phyloP scores from a whole-genome alignment of 2,888 invertebrate genomes.

The Nebria brevicollis region DNA sequence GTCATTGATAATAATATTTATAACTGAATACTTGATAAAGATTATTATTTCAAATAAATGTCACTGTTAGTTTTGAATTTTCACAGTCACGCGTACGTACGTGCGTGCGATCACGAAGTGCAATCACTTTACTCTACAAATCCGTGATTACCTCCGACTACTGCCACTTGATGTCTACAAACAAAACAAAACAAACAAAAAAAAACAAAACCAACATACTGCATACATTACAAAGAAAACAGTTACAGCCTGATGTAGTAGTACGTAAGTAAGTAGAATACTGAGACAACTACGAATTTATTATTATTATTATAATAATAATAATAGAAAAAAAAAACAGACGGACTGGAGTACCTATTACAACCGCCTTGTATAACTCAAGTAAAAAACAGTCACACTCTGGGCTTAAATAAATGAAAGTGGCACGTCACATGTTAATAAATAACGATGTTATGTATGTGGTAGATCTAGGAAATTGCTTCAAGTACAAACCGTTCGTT shows the following conservation, averaged over 20 bases:
- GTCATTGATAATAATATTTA: not conserved
- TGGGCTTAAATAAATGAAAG: constrained; percentile 52
- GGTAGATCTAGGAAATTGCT: constrained; percentile 68
- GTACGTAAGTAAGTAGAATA: not conserved
- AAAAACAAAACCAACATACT: constrained; percentile 8
- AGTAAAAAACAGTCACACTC: constrained; percentile 17
- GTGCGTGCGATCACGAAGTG: constrained; percentile 21
- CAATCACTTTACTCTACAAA: constrained; percentile 28
- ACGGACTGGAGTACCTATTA: constrained; percentile 21
- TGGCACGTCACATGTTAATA: constrained; percentile 49
- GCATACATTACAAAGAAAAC: constrained; percentile 6
- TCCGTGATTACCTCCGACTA: constrained; percentile 38
- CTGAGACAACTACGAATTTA: not conserved
- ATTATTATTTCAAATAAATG: constrained; percentile 9
- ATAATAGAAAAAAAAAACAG: constrained; percentile 10
- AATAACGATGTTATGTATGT: constrained; percentile 48
- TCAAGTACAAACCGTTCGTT: constrained; percentile 78
- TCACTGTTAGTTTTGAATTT: constrained; percentile 4
- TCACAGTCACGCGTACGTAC: constrained; percentile 2
- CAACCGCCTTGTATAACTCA: constrained; percentile 18
- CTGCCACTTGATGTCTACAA: constrained; percentile 35
- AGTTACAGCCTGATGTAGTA: not conserved
- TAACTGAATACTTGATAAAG: constrained; percentile 6
- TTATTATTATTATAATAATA: not conserved
- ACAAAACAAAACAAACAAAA: constrained; percentile 20